Evolutionary conservation across 2,888 invertebrate species (phyloP).

Genomic region (Cosmopolites sordidus): DNA sequence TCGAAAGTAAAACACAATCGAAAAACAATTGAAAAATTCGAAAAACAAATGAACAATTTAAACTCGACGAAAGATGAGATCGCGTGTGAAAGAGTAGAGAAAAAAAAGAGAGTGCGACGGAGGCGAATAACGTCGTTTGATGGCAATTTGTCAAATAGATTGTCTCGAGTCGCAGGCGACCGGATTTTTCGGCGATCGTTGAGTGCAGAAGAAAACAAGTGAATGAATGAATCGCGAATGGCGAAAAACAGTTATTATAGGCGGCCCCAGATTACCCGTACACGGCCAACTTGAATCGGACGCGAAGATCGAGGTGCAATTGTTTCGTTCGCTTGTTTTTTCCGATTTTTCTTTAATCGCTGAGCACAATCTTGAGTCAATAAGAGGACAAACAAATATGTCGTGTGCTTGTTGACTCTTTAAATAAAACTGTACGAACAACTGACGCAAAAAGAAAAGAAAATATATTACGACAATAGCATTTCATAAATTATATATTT

Average conservation of each 20-base stretch:
- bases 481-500: too few relatives aligned
- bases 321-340: too few relatives aligned
- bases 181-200: constrained; percentile 23
- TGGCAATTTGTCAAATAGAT: constrained; percentile 15
- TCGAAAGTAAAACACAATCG: constrained; percentile 8
- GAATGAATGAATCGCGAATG: constrained; percentile 28
- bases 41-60: background rate
- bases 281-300: background rate
- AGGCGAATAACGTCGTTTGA: constrained; percentile 12
- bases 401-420: too few relatives aligned
- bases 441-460: too few relatives aligned
- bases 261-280: constrained; percentile 12
- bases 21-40: background rate
- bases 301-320: background rate
- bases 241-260: constrained; percentile 28
- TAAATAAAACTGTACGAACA: too few relatives aligned
- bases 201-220: constrained; percentile 26
- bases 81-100: too few relatives aligned
- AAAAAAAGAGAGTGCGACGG: constrained; percentile 8
- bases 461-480: too few relatives aligned
- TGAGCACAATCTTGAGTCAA: too few relatives aligned
- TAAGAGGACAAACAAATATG: too few relatives aligned
- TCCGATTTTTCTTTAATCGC: too few relatives aligned
- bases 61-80: constrained; percentile 12
- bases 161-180: constrained; percentile 13